A percentile compares a stretch with the other conserved stretches of the same genome.
These are phyloP conservation scores for Parapristionchus giblindavisi DNA, from an alignment of 2,888 invertebrate genomes.

Conservation along the genomic window DNA sequence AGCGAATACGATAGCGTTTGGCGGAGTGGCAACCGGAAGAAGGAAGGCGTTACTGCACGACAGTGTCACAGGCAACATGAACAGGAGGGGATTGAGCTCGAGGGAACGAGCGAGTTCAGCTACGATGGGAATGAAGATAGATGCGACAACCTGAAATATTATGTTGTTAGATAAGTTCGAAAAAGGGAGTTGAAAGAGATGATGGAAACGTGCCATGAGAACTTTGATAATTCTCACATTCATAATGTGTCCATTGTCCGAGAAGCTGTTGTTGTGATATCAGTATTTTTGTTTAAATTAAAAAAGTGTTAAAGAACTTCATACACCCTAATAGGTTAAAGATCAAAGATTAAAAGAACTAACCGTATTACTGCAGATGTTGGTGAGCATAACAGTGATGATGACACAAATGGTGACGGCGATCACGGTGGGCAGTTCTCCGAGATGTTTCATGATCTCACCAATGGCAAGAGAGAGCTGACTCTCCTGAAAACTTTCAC, in stretches of 20 bases:
- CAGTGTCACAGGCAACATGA: conserved; percentile 69
- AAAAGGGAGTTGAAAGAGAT: too few species aligned
- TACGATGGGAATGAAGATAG: conserved; percentile 83
- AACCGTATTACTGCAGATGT: conserved; percentile 87
- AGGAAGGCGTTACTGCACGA: conserved; percentile 68
- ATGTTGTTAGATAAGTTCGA: too few species aligned
- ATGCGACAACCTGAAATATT: conserved; percentile 78
- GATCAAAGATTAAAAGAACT: too few species aligned
- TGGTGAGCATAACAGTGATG: conserved; percentile 84
- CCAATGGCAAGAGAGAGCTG: conserved; percentile 83
- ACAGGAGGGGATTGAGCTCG: conserved; percentile 69
- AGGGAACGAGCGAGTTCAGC: conserved; percentile 54
- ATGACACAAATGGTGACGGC: conserved; percentile 82
- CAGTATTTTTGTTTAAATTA: too few species aligned
- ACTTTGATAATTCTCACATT: too few species aligned
- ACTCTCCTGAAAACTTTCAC: conserved; percentile 73
- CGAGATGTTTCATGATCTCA: conserved; percentile 77
- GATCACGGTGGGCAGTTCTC: conserved; percentile 76
- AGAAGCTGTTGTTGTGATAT: too few species aligned
- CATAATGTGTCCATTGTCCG: too few species aligned
- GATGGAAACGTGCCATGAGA: too few species aligned
- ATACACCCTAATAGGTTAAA: too few species aligned
- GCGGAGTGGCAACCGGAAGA: conserved; percentile 82
- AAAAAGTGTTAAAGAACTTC: too few species aligned
- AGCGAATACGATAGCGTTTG: conserved; percentile 81